Evolutionary conservation across 2,888 invertebrate genomes (phyloP).

Genomic region (Pyrochroa serraticornis): DNA sequence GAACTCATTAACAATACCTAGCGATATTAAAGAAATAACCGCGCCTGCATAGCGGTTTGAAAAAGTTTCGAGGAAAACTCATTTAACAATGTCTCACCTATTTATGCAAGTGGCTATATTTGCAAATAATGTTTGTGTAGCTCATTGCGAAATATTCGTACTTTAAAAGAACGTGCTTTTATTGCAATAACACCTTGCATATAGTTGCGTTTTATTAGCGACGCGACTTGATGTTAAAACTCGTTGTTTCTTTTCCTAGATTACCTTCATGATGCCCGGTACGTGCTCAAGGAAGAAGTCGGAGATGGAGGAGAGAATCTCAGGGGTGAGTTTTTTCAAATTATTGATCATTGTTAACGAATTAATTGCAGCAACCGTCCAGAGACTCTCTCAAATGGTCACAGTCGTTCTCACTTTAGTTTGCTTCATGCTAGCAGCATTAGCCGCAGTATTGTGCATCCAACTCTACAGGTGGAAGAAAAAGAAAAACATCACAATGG

Average conservation of each 20-base stretch:
- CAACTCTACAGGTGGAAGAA: slow-evolving; percentile 52
- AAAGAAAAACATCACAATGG: slow-evolving; percentile 51
- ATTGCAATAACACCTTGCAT: too few species aligned
- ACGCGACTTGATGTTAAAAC: too few species aligned
- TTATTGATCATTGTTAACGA: not conserved
- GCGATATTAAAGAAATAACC: not conserved
- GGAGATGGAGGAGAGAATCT: slow-evolving; percentile 39
- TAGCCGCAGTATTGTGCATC: slow-evolving; percentile 41
- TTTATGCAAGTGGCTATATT: too few species aligned
- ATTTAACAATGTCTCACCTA: too few species aligned
- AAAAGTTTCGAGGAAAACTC: too few species aligned
- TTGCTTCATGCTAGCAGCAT: slow-evolving; percentile 46
- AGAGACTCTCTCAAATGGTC: slow-evolving; percentile 46
- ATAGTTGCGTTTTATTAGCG: too few species aligned
- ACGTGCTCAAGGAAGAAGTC: slow-evolving; percentile 38
- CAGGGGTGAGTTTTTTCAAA: slow-evolving; percentile 38
- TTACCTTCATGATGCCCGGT: slow-evolving; percentile 50
- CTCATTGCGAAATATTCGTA: too few species aligned
- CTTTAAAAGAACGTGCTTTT: too few species aligned
- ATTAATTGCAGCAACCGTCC: slow-evolving; percentile 46
- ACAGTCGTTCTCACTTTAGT: slow-evolving; percentile 47
- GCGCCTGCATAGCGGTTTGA: too few species aligned
- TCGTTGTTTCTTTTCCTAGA: slow-evolving; percentile 41
- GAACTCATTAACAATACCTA: not conserved
- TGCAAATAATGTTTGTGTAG: too few species aligned